These are phyloP conservation scores for Muscidifurax raptorellus DNA, from an alignment of 1,140 invertebrate species.

Conservation along the genomic window DNA sequence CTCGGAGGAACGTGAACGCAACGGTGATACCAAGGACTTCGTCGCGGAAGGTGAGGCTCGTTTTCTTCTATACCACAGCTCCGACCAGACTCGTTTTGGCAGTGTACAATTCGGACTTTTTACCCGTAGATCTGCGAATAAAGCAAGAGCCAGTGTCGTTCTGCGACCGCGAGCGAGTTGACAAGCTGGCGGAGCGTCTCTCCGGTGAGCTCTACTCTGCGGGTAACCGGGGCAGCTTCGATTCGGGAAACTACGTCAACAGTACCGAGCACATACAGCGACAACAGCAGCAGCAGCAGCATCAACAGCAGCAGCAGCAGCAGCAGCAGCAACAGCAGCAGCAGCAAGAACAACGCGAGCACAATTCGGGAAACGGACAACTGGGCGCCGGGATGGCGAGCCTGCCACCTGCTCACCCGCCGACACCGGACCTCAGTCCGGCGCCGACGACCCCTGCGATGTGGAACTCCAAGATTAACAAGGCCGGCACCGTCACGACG, in stretches of 20 bases:
- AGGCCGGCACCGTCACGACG: slow-evolving; percentile 78
- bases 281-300: slow-evolving; percentile 42
- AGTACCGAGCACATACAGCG: slow-evolving; percentile 64
- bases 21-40: slow-evolving; percentile 69
- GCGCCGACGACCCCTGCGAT: slow-evolving; percentile 69
- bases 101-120: too few species aligned
- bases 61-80: too few species aligned
- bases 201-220: slow-evolving; percentile 67
- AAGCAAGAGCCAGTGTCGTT: slow-evolving; percentile 77
- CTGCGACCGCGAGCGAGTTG: slow-evolving; percentile 73
- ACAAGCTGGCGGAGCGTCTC: slow-evolving; percentile 73
- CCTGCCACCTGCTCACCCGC: slow-evolving; percentile 65
- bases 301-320: slow-evolving; percentile 46
- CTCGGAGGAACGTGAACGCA: slow-evolving; percentile 67
- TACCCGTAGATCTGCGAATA: slow-evolving; percentile 77
- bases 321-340: slow-evolving; percentile 13
- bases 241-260: slow-evolving; percentile 63
- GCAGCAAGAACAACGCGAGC: background rate
- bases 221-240: slow-evolving; percentile 65
- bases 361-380: slow-evolving; percentile 55
- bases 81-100: too few species aligned
- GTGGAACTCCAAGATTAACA: slow-evolving; percentile 78
- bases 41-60: slow-evolving; percentile 70
- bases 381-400: slow-evolving; percentile 63
- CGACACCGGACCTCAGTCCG: slow-evolving; percentile 74